Base-by-base conservation (phyloP, 2,113 vertebrate species). In the Seriola aureovittata region DNA sequence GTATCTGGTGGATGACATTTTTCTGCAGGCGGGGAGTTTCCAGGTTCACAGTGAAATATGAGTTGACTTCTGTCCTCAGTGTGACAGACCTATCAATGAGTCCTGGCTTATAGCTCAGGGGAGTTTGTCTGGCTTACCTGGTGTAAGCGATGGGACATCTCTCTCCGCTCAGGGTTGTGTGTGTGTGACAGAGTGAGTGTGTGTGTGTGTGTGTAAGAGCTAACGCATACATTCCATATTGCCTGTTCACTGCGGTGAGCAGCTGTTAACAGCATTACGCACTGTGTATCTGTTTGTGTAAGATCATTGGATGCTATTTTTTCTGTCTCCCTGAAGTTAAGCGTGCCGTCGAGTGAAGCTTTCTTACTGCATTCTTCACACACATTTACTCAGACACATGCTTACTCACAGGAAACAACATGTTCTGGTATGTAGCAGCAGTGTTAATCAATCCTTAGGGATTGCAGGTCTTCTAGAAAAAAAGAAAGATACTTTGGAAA, bases 21-120 rank as follows among this genome's bases (percentile, higher is more conserved):
- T 71, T 58, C 75, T 77, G 75, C 83, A 75, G 82, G 77, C 74
- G 3, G 75, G 86, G 82, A 86, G 46, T 86, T 90, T 91, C 66
- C 86, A 82, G 60, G 69, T 75, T 55, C 64, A 23, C 40, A 3
- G 16, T 80, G 82, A 86, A 86, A 88, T 64, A 76, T 63, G 77
- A 91, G 73, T 75, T 4, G 4, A 50, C 57, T 62, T 19, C 50
- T 58, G 42, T n/a, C 72, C 50, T 38, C 50, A 25, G 57, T 85
- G 77, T 66, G 77, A 78, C 73, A 80, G 52, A 79, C 62, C 52
- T 44, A 71, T 92, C 50, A 80, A 14, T 55, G 79, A 85, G 74
- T 29, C 17, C 11, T 23, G 5, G 80, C 42, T 87, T 54, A 73
- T 48, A 73, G 68, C 84, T 86, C 57, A 44, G 44, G 77, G 66